A percentile compares a stretch with the other conserved stretches of the same genome.
These are phyloP conservation scores for Ailuropoda melanoleuca DNA, from an alignment of 2,113 vertebrate genomes.

Conservation along the genomic window DNA sequence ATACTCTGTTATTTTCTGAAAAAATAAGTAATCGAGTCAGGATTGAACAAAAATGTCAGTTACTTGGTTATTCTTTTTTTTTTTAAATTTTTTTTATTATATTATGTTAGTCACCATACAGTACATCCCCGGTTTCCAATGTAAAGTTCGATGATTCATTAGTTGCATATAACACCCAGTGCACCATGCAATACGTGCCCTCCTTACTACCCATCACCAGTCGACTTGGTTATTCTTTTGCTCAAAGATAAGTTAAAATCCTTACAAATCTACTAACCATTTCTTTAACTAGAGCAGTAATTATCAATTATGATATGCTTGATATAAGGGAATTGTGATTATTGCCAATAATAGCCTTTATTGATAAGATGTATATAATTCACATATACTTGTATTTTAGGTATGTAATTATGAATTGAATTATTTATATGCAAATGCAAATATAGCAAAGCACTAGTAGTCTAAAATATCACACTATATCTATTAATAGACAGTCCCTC, in stretches of 20 bases:
- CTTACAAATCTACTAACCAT: not conserved
- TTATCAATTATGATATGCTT: conserved; percentile 30
- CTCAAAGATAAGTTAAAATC: not conserved
- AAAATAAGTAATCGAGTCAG: conserved; percentile 30
- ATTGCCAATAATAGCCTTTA: not conserved
- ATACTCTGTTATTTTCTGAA: conserved; percentile 22
- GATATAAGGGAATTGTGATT: not conserved
- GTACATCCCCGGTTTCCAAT: too few relatives aligned
- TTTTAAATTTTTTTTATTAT: too few relatives aligned
- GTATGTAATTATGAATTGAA: not conserved
- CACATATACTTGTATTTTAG: not conserved
- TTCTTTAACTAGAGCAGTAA: not conserved
- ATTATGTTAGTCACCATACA: too few relatives aligned
- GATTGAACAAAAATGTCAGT: conserved; percentile 44
- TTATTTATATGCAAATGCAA: conserved; percentile 19
- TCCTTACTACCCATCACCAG: too few relatives aligned
- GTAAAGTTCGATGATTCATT: too few relatives aligned
- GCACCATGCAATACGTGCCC: too few relatives aligned
- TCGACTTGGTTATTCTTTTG: conserved; percentile 17
- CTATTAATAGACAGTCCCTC: not conserved
- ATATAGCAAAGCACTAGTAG: conserved; percentile 32
- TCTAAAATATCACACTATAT: conserved; percentile 6
- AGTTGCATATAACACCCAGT: too few relatives aligned
- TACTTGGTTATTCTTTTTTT: conserved; percentile 34
- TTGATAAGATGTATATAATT: not conserved